Evolutionary conservation across 2,113 vertebrate genomes (phyloP).

Genomic region (Girardinichthys multiradiatus): DNA sequence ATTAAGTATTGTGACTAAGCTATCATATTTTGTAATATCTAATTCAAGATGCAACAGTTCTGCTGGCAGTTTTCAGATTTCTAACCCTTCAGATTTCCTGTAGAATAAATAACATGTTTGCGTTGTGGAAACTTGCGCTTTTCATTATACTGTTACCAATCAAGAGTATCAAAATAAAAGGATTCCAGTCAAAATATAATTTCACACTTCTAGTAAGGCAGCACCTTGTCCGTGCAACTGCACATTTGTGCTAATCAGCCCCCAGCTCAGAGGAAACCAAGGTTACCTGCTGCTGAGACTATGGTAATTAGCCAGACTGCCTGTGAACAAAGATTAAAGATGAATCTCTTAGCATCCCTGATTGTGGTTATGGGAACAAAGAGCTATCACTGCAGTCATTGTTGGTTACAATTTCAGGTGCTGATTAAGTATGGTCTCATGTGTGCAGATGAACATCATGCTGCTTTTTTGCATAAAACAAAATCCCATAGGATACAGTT

Average conservation of each 20-base stretch:
- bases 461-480: conserved; percentile 3
- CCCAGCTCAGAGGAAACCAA: conserved; percentile 54
- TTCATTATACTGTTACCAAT: conserved; percentile 34
- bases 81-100: too few relatives aligned
- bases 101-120: not conserved
- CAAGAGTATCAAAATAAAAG: conserved; percentile 45
- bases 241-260: conserved; percentile 65
- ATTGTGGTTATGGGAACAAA: conserved; percentile 56
- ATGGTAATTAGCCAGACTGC: conserved; percentile 60
- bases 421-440: conserved; percentile 14
- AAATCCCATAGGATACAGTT: not conserved
- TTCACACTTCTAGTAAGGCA: conserved; percentile 28
- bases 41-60: not conserved
- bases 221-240: conserved; percentile 48
- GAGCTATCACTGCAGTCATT: conserved; percentile 20
- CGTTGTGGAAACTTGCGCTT: conserved; percentile 1
- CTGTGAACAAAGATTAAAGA: conserved; percentile 64
- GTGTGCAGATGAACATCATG: not conserved
- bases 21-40: not conserved
- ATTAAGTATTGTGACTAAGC: not conserved
- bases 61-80: not conserved
- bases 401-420: conserved; percentile 15
- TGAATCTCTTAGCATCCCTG: conserved; percentile 57
- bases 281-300: conserved; percentile 65
- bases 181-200: conserved; percentile 53